These are phyloP conservation scores for Geotrypetes seraphini DNA, from an alignment of 2,797 vertebrate species.

Conservation along the genomic window DNA sequence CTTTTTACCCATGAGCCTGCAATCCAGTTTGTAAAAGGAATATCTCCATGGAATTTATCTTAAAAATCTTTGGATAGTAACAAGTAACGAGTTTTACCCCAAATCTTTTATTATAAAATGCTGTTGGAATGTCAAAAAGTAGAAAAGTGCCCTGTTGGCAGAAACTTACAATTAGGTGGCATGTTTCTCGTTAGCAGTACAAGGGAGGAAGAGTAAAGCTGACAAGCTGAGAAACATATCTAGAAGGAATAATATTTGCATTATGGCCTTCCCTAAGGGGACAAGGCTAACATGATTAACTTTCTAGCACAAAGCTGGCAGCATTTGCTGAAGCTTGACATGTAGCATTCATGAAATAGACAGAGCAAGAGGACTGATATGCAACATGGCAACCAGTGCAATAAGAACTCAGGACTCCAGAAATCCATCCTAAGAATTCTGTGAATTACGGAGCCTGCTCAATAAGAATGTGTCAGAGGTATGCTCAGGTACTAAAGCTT, in stretches of 20 bases:
- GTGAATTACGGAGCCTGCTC: slow-evolving; percentile 10
- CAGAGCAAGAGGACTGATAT: slow-evolving; percentile 9
- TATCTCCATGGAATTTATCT: too few species aligned
- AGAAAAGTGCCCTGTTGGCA: slow-evolving; percentile 12
- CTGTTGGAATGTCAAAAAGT: slow-evolving; percentile 1
- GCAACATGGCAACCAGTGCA: slow-evolving; percentile 2
- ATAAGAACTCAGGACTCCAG: slow-evolving; percentile 13
- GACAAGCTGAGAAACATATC: slow-evolving; percentile 7
- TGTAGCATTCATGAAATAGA: slow-evolving; percentile 11
- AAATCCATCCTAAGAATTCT: slow-evolving; percentile 1
- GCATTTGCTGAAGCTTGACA: slow-evolving; percentile 6
- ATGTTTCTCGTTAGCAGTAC: background rate
- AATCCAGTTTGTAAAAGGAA: too few species aligned
- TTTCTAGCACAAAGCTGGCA: slow-evolving; percentile 7
- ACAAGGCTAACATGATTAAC: slow-evolving; percentile 3
- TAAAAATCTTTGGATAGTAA: too few species aligned
- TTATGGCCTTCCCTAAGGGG: background rate
- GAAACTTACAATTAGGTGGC: background rate
- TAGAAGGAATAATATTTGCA: background rate
- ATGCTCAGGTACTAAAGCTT: too few species aligned
- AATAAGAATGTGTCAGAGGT: too few species aligned
- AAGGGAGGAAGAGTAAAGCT: slow-evolving; percentile 6
- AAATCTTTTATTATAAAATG: slow-evolving; percentile 3
- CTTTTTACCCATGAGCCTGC: too few species aligned
- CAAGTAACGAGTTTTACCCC: too few species aligned